Conservation (phyloP, 2,797 vertebrate species). For the Phalloptychus januarius region DNA sequence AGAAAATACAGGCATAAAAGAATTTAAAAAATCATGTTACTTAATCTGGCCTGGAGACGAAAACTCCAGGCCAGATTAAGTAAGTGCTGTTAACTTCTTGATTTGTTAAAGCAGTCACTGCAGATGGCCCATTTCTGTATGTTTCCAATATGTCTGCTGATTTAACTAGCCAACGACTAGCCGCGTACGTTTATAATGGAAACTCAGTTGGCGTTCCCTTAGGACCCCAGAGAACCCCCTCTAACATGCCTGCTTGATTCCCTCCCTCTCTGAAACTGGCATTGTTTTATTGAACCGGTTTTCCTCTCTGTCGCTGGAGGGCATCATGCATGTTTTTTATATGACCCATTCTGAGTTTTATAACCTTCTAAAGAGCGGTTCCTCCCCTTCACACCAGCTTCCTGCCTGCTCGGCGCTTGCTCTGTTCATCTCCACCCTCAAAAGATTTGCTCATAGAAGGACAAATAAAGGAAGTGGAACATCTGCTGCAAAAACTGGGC, state of each 20-base stretch:
- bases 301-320: slow-evolving; percentile 27
- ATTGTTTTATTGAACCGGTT: slow-evolving; percentile 61
- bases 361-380: slow-evolving; percentile 34
- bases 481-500: slow-evolving; percentile 44
- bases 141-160: too few species aligned
- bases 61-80: too few species aligned
- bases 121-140: too few species aligned
- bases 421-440: slow-evolving; percentile 39
- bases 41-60: too few species aligned
- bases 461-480: slow-evolving; percentile 36
- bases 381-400: slow-evolving; percentile 11
- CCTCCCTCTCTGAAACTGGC: slow-evolving; percentile 44
- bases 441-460: slow-evolving; percentile 13
- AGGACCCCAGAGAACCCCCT: too few species aligned
- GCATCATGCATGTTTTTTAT: slow-evolving; percentile 39
- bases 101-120: too few species aligned
- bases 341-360: slow-evolving; percentile 48
- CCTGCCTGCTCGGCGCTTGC: slow-evolving; percentile 34
- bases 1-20: too few species aligned
- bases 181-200: too few species aligned
- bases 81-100: too few species aligned
- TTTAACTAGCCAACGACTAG: too few species aligned
- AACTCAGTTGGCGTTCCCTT: too few species aligned
- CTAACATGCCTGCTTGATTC: background rate
- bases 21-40: too few species aligned